Conservation (phyloP, 2,888 invertebrate genomes). For the Caenorhabditis macrosperma region DNA sequence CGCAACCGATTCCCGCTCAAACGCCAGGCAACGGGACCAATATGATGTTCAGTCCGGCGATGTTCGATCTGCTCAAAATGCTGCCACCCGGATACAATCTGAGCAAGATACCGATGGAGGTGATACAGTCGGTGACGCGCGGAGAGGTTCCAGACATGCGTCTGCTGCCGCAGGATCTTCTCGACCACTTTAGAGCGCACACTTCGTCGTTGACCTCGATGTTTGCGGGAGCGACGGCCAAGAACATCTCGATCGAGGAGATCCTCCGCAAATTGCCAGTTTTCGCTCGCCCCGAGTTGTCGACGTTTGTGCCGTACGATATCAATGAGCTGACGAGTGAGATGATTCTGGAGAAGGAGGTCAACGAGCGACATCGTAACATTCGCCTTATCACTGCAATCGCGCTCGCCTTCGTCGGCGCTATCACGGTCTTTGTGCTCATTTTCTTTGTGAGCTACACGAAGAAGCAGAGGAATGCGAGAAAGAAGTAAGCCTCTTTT, state of each 20-base stretch:
- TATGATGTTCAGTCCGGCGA: slow-evolving; percentile 46
- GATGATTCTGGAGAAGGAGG: slow-evolving; percentile 69
- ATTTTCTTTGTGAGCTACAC: slow-evolving; percentile 83
- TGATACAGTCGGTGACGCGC: slow-evolving; percentile 69
- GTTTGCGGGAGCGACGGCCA: slow-evolving; percentile 59
- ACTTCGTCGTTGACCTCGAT: slow-evolving; percentile 68
- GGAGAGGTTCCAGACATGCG: slow-evolving; percentile 78
- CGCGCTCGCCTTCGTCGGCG: slow-evolving; percentile 73
- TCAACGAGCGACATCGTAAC: slow-evolving; percentile 50
- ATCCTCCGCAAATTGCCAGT: slow-evolving; percentile 76
- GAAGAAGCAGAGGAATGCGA: slow-evolving; percentile 51
- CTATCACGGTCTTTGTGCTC: slow-evolving; percentile 71
- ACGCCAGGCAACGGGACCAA: slow-evolving; percentile 7
- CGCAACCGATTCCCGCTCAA: slow-evolving; percentile 21
- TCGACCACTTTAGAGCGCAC: slow-evolving; percentile 74
- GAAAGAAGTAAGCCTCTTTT: slow-evolving; percentile 27
- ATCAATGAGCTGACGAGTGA: slow-evolving; percentile 77
- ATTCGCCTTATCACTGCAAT: slow-evolving; percentile 72
- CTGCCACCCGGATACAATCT: slow-evolving; percentile 71
- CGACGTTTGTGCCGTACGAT: slow-evolving; percentile 79
- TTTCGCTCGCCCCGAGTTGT: slow-evolving; percentile 72
- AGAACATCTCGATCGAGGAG: slow-evolving; percentile 75
- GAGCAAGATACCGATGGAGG: slow-evolving; percentile 65
- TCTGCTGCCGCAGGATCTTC: slow-evolving; percentile 75
- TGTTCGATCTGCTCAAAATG: slow-evolving; percentile 65